Percentiles rank a stretch among this genome's conserved stretches.
Conservation (phyloP, 2,113 vertebrate genomes). For the Deroptyus accipitrinus region DNA sequence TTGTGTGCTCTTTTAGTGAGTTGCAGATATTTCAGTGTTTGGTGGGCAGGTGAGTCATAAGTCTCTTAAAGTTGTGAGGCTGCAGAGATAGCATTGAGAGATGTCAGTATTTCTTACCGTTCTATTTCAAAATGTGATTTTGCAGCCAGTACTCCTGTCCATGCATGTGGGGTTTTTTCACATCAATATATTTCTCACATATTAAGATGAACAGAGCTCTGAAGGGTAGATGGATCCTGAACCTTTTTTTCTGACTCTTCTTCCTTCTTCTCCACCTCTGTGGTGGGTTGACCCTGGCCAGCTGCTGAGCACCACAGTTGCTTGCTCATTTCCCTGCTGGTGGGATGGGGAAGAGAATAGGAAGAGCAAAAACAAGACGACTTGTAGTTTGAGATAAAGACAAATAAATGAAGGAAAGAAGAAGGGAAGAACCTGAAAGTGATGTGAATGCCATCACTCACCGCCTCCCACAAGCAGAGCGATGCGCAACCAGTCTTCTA, state of each 20-base stretch:
- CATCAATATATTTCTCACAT: neutral
- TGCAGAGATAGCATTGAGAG: neutral
- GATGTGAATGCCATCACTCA: neutral
- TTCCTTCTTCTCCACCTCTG: neutral
- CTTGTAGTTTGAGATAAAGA: accelerated
- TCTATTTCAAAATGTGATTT: neutral
- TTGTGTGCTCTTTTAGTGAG: neutral
- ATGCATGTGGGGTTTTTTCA: neutral
- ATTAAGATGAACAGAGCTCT: neutral
- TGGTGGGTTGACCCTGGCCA: neutral
- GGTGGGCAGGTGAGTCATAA: neutral
- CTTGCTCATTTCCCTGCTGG: neutral
- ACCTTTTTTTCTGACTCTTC: neutral
- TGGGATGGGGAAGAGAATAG: neutral
- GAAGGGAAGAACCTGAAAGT: neutral
- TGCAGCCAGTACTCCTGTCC: neutral
- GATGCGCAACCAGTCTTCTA: neutral
- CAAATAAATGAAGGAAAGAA: neutral
- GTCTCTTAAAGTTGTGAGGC: neutral
- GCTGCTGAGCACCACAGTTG: neutral
- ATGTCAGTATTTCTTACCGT: neutral
- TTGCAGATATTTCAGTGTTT: neutral
- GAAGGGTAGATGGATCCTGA: neutral
- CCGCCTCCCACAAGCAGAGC: neutral
- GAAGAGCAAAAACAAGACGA: neutral